Evolutionary conservation across 2,113 vertebrate species (phyloP).

Genomic region (Butastur rufipennis): DNA sequence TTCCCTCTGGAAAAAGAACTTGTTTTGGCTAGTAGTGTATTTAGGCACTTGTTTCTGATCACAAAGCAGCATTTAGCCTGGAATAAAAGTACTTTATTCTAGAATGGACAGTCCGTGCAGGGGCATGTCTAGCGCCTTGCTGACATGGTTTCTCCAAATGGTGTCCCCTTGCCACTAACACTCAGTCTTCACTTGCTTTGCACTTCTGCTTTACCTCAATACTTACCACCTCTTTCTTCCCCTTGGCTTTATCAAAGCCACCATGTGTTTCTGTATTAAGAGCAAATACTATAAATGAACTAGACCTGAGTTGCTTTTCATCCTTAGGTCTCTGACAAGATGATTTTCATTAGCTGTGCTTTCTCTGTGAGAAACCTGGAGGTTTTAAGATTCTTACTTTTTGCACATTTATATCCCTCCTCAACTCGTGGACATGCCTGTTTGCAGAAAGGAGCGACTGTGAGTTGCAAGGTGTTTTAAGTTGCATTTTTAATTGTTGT

Average conservation of each 20-base stretch:
- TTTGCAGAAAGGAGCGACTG: not conserved
- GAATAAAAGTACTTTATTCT: not conserved
- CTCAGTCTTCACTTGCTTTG: not conserved
- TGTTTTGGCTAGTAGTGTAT: not conserved
- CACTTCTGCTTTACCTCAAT: not conserved
- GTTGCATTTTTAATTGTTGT: not conserved
- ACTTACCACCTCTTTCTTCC: not conserved
- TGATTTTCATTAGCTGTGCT: not conserved
- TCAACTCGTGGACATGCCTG: not conserved
- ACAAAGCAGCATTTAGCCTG: not conserved
- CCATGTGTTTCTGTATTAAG: not conserved
- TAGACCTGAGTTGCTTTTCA: not conserved
- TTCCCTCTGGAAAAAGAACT: not conserved
- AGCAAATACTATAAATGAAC: not conserved
- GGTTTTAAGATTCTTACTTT: not conserved
- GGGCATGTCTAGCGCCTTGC: not conserved
- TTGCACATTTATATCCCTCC: not conserved
- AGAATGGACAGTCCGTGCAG: not conserved
- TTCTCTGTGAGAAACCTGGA: not conserved
- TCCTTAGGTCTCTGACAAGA: not conserved
- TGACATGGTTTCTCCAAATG: not conserved
- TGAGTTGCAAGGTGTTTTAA: fast-evolving
- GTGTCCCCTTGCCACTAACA: not conserved
- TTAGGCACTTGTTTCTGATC: not conserved
- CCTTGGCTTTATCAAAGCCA: not conserved